Evolutionary conservation across 2,113 vertebrate genomes (phyloP), one percentile per base, ranked within the genome.

Genomic region (Gambusia affinis): DNA sequence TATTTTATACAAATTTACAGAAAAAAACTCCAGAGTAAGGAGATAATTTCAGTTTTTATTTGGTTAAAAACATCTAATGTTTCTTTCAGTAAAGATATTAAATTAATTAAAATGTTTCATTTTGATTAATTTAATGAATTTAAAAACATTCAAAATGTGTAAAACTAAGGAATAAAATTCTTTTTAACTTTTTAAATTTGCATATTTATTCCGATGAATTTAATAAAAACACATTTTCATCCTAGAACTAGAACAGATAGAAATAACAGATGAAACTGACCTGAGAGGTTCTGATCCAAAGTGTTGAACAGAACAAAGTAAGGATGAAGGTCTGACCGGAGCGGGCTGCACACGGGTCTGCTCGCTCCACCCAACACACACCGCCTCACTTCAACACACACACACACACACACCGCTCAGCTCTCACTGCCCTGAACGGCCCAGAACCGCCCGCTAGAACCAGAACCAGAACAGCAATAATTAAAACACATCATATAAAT

Each of bases 301-400:
- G 4, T 63, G 15, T 63, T 63, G 12, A 12, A 14, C 28, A 37
- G 35, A 66, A n/a, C 64, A 15, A 30, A 19, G 66, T 67, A 39
- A 24, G 0, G 24, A 66, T 14, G 24, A 39, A 37, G 64, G 24
- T 66, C n/a, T 14, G 24, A 66, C 35, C 27, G 12, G 39, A 15
- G 64, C 35, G 5, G 22, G 3, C 33, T 66, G 24, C 64, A 66
- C n/a, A 66, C 37, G 64, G 31, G 19, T 33, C 22, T 60, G 19
- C 54, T 68, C 29, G 1, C 66, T 76, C 74, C 22, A 19, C 63
- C 28, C 22, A 35, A 31, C 64, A 42, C 64, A 66, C 64, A 39
- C 64, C 29, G 11, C 39, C 28, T 29, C 29, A 8, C 44, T 22
- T 51, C 14, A 15, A 24, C 31, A 33, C 30, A 64, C 62, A 33